Base-by-base conservation (phyloP, 2,888 invertebrate genomes). In the Pyralis farinalis region DNA sequence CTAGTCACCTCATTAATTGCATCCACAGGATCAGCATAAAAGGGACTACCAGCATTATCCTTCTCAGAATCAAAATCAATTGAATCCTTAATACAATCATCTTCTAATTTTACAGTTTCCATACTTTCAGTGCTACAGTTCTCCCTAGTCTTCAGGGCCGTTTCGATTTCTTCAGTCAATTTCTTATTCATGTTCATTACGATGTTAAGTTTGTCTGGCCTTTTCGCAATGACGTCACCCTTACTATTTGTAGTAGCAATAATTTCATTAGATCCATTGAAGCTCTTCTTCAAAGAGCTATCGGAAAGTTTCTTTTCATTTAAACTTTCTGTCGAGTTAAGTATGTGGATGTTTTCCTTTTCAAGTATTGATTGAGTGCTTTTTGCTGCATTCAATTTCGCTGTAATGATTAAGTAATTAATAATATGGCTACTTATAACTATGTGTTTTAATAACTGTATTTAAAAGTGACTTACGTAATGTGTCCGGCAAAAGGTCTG, bases 1-100 rank as follows among this genome's bases (percentile, higher is more conserved):
- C 16, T n/a, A n/a, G 69, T 58, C 66, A 90, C 88, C 67, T 92
- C 92, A 63, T 92, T 92, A 41, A 96, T 88, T 16, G 96, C 93
- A 81, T 97, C 97, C 7, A 96, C 96, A 20, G 97, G 97, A 76
- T 97, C 96, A 1, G 96, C 96, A 68, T 97, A 97, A 66, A 96
- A 96, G 1, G 96, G 96, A 71, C 96, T 96, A 8, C 94, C 94
- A 67, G 95, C 94, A 53, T 95, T 95, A 46, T 90, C 89, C 47
- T 87, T 83, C 47, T 87, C 89, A 37, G 77, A 74, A 37, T 81
- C 79, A 30, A 77, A 77, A 31, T 65, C 71, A 38, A 71, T 63
- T 12, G 63, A 58, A 43, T 73, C 73, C 46, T 74, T 75, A 4
- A 63, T 54, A 46, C 61, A 64, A 50, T 83, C 81, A 49, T 88